phyloP scores from a whole-genome alignment of 2,113 vertebrate genomes.

The Lathamus discolor region DNA sequence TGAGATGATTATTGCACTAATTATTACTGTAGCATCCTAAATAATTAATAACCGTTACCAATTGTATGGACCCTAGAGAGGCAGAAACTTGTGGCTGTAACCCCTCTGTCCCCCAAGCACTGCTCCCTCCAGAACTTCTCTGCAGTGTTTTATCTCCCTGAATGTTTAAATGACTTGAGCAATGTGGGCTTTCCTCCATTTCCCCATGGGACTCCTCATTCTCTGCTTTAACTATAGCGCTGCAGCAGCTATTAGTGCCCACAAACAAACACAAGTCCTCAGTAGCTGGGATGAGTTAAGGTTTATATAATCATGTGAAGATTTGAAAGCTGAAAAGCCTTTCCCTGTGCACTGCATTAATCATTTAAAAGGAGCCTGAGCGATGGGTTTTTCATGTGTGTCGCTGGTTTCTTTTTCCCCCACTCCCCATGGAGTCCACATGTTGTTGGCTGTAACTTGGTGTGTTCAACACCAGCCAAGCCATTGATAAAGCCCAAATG shows the following conservation, averaged over 20 bases:
- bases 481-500: background rate
- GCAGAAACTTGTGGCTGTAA: background rate
- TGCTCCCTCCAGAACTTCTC: background rate
- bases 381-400: background rate
- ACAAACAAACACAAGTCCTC: background rate
- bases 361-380: constrained; percentile 22
- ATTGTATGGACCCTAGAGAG: background rate
- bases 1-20: background rate
- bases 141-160: background rate
- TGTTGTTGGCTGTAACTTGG: background rate
- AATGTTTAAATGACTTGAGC: constrained; percentile 20
- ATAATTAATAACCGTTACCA: constrained; percentile 30
- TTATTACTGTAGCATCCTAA: background rate
- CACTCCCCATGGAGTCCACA: background rate
- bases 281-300: background rate
- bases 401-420: background rate
- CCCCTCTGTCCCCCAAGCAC: background rate
- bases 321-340: constrained; percentile 13
- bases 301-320: constrained; percentile 40
- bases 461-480: background rate
- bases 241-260: constrained; percentile 3
- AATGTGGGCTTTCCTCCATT: constrained; percentile 21
- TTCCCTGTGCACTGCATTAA: background rate
- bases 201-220: background rate
- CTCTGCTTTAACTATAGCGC: constrained; percentile 8